These are phyloP conservation scores for Dipodomys stephensi DNA, from an alignment of 2,113 vertebrate genomes.

Conservation along the genomic window DNA sequence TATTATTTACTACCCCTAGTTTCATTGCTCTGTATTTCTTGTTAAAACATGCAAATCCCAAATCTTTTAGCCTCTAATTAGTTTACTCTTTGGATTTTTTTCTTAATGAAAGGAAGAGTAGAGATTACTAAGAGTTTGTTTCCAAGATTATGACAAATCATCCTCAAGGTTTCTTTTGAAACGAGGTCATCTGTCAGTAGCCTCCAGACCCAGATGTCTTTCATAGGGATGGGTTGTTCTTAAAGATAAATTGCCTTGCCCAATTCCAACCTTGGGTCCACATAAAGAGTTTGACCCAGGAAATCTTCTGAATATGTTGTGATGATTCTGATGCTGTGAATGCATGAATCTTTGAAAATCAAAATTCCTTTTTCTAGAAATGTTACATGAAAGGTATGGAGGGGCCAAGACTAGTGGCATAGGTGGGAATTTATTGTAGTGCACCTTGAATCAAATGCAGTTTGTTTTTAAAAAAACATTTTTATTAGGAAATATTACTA, in stretches of 20 bases:
- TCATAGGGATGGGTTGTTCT: not conserved
- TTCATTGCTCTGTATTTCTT: not conserved
- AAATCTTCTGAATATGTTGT: not conserved
- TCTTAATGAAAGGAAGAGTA: constrained; percentile 27
- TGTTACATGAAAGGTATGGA: not conserved
- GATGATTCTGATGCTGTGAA: not conserved
- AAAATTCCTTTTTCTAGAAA: not conserved
- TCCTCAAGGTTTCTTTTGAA: constrained; percentile 43
- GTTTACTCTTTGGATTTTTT: constrained; percentile 27
- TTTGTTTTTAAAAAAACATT: constrained; percentile 32
- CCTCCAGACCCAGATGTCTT: constrained; percentile 24
- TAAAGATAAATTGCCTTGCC: not conserved
- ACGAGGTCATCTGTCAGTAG: not conserved
- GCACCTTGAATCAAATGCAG: not conserved
- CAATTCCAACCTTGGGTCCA: not conserved
- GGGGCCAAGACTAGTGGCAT: constrained; percentile 19
- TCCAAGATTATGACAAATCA: constrained; percentile 49
- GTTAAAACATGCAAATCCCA: constrained; percentile 49
- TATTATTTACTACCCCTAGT: constrained; percentile 53
- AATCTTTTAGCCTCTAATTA: constrained; percentile 19
- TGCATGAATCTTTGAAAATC: not conserved
- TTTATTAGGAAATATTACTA: constrained; percentile 65
- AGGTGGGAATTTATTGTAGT: constrained; percentile 42
- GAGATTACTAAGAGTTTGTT: constrained; percentile 41
- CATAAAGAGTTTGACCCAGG: not conserved